phyloP scores from a whole-genome alignment of 2,888 invertebrate genomes.

The Pardosa pseudoannulata region DNA sequence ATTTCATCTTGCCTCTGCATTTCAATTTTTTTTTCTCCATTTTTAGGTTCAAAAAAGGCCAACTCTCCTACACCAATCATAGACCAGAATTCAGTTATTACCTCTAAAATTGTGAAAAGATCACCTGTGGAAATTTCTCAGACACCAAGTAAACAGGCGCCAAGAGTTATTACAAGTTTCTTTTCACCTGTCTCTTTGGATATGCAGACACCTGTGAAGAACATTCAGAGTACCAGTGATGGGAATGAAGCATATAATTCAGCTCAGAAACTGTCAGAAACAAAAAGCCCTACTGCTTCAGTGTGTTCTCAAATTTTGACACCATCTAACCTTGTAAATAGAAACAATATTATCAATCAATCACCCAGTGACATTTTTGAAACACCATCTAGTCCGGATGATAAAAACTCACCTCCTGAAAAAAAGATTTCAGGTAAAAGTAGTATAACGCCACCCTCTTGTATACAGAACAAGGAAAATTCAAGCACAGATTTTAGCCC shows the following conservation, averaged over 20 bases:
- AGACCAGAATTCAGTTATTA: background rate
- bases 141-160: background rate
- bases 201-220: too few species aligned
- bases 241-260: too few species aligned
- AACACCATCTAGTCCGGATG: constrained; percentile 11
- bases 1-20: too few species aligned
- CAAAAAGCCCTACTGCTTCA: background rate
- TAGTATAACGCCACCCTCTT: background rate
- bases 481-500: background rate
- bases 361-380: background rate
- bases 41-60: background rate
- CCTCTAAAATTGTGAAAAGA: background rate
- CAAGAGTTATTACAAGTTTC: constrained; percentile 27
- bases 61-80: background rate
- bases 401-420: background rate
- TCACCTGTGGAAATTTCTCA: background rate
- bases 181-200: constrained; percentile 28
- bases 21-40: background rate
- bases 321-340: constrained; percentile 1
- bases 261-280: background rate
- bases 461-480: constrained; percentile 36
- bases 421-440: background rate
- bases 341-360: background rate
- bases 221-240: too few species aligned
- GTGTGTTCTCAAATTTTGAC: background rate